Base-by-base conservation (phyloP, 2,113 vertebrate genomes). In the Saguinus midas region DNA sequence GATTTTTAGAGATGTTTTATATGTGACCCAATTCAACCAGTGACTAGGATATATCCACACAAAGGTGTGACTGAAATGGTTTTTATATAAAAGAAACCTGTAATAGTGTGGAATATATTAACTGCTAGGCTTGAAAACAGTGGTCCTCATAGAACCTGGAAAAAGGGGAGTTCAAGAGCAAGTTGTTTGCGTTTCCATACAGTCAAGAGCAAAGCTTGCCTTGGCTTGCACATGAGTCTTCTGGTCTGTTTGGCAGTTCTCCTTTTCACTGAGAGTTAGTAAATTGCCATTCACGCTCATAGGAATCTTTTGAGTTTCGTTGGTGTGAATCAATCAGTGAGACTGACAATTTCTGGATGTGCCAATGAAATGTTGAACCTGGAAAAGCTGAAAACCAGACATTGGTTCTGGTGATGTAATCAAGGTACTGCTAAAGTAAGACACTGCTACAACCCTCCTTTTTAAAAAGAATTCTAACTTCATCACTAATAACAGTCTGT, bases 1-100 rank as follows among this genome's bases (percentile, higher is more conserved):
- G 12, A 94, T 52, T 90, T 90, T 87, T 45, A 96, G 66, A 82
- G 50, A 91, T 86, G 45, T 50, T 95, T 94, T 87, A 45, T 52
- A 90, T 61, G 66, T 95, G 80, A 87, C 85, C 83, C 80, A 82
- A 76, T 78, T 94, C 37, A 82, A 66, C 81, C 58, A 78, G 73
- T 91, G 79, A 85, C 23, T 72, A 86, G 35, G n/a, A 18, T 57
- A 27, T n/a, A 91, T n/a, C n/a, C 40, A 82, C 48, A 61, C 32
- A 91, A 89, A 88, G 23, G 64, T 94, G 27, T 93, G 35, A 70
- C 85, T n/a, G 20, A 57, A 86, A 86, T 50, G 81, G 29, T n/a
- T 95, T 91, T 95, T 73, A 94, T 37, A 64, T 73, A 95, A 94
- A 89, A 88, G 70, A 35, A 92, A 68, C 17, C 61, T 72, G 3